Conservation (phyloP, 2,113 vertebrate species). For the Orientallactaga bullata region DNA sequence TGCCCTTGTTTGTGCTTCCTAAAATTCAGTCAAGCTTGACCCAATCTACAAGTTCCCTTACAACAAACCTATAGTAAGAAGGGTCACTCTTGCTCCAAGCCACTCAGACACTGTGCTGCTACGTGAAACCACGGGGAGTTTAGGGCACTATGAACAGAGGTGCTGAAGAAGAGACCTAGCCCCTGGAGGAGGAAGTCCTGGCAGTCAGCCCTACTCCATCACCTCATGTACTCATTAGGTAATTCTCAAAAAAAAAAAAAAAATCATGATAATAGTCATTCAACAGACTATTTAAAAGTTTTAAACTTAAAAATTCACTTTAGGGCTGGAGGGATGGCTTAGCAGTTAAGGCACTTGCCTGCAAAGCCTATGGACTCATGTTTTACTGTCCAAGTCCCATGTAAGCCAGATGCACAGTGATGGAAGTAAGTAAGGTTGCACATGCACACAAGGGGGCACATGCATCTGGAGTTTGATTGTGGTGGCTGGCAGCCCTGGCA, state of each 20-base stretch:
- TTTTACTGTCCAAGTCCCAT: too few relatives aligned
- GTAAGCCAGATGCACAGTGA: too few relatives aligned
- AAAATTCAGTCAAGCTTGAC: conserved; percentile 16
- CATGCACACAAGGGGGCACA: too few relatives aligned
- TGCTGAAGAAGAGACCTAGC: not conserved
- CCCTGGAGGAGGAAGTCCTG: too few relatives aligned
- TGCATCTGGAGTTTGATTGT: too few relatives aligned
- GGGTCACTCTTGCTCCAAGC: not conserved
- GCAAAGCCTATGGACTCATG: too few relatives aligned
- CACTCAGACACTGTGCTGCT: not conserved
- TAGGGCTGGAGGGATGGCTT: too few relatives aligned
- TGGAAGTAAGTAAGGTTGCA: too few relatives aligned
- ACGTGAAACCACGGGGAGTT: not conserved
- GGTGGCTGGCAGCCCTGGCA: too few relatives aligned
- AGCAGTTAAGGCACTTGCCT: too few relatives aligned
- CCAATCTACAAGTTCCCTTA: not conserved
- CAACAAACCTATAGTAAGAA: not conserved
- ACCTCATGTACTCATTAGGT: not conserved
- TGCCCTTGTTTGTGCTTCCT: not conserved
- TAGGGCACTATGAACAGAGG: not conserved
- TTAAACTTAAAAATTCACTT: too few relatives aligned
- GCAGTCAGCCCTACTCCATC: not conserved
- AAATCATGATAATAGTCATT: not conserved
- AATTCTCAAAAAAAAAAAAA: too few relatives aligned
- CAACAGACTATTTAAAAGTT: not conserved